Evolutionary conservation across 1,140 invertebrate species (phyloP), one percentile per base, ranked within the genome.

Genomic region (Monomorium pharaonis): DNA sequence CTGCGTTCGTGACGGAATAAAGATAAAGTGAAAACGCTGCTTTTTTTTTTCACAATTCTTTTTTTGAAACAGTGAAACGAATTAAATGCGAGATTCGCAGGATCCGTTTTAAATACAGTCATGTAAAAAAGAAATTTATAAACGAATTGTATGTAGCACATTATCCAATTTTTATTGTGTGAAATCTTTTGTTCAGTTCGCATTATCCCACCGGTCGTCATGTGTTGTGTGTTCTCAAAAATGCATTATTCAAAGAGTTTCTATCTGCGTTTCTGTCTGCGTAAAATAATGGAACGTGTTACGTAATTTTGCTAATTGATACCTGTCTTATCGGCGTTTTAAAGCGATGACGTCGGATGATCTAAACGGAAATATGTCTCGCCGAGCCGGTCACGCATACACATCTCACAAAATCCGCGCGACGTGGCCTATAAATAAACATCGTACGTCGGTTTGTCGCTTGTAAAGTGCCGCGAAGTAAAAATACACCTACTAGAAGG

Each of bases 381-480:
- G 21, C 9, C 21, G 18, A 3, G 16, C 42, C 16, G 44, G 27
- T 18, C 70, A 88, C 77, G 63, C 84, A 30, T 77, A 76, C 72
- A 72, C 47, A 81, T 91, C 67, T 86, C 81, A 78, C 67, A 51
- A 91, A 92, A 86, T 92, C 86, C 86, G 74, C 70, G 83, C 74
- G 87, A 90, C 89, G 63, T 72, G 54, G 54, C 49, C 80, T 92
- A 92, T 92, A 91, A 92, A 91, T 92, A 92, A 89, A 81, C 72
- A 80, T 85, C 62, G 85, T 83, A 58, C 72, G 78, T 84, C 67
- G 69, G 85, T 89, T 86, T 87, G 85, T 85, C 80, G 87, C 78
- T 90, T 74, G 58, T 85, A 74, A 76, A 89, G 88, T 87, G 67
- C 58, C 60, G 70, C 60, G 54, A 86, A 70, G 85, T 86, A 87